Evolutionary conservation across 23 tunicate genomes (phyloP).

Genomic region (Pegea sp.): DNA sequence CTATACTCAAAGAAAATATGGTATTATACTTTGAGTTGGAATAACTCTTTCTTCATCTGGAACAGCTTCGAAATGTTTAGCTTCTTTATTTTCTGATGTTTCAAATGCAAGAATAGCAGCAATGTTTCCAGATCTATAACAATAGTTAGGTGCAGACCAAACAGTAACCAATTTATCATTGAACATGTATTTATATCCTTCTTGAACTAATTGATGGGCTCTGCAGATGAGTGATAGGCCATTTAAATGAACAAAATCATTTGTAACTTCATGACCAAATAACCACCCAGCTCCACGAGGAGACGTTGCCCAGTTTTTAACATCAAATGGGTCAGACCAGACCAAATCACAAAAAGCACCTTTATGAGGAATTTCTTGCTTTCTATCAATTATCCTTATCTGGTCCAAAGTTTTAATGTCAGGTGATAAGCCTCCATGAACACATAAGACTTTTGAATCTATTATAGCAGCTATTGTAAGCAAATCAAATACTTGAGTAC

Average conservation of each 20-base stretch:
- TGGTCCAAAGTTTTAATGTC: slow-evolving; percentile 86
- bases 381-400: slow-evolving; percentile 80
- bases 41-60: slow-evolving; percentile 75
- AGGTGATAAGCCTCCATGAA: slow-evolving; percentile 93
- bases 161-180: slow-evolving; percentile 79
- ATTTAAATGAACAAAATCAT: slow-evolving; percentile 71
- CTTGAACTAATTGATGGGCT: slow-evolving; percentile 87
- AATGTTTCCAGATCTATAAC: slow-evolving; percentile 86
- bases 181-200: slow-evolving; percentile 89
- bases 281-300: slow-evolving; percentile 94
- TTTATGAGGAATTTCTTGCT: slow-evolving; percentile 94
- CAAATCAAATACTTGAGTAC: slow-evolving; percentile 93
- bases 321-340: slow-evolving; percentile 98
- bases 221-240: slow-evolving; percentile 61
- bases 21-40: slow-evolving; percentile 56
- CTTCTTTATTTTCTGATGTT: slow-evolving; percentile 35
- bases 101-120: slow-evolving; percentile 57
- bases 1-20: slow-evolving; percentile 65
- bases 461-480: slow-evolving; percentile 90
- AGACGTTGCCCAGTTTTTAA: slow-evolving; percentile 69
- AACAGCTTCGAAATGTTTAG: slow-evolving; percentile 64
- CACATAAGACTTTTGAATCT: slow-evolving; percentile 76
- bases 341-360: slow-evolving; percentile 94
- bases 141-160: slow-evolving; percentile 94
- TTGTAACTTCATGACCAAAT: slow-evolving; percentile 83